A percentile compares a stretch with the other conserved stretches of the same genome.
Evolutionary conservation across 2,888 invertebrate genomes (phyloP).

Genomic region (Eupithecia exiguata): DNA sequence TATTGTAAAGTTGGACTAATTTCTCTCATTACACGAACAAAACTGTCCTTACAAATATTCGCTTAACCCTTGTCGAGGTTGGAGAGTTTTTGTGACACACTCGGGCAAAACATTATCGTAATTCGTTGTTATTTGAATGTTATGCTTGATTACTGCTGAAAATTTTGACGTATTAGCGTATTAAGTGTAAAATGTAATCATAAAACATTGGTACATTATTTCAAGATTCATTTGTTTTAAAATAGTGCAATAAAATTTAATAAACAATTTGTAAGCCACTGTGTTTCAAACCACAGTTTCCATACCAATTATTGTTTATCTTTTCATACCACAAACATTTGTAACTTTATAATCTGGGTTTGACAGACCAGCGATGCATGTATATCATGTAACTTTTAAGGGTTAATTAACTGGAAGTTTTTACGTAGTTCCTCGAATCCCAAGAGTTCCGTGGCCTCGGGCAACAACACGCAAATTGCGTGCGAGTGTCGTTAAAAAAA

Average conservation of each 20-base stretch:
- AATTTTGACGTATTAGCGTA: not conserved
- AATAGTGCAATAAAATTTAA: not conserved
- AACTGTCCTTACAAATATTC: constrained; percentile 60
- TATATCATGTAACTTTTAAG: not conserved
- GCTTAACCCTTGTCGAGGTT: constrained; percentile 52
- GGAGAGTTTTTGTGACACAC: not conserved
- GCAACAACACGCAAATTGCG: constrained; percentile 58
- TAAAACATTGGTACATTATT: not conserved
- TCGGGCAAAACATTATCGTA: not conserved
- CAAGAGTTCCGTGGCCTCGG: constrained; percentile 26
- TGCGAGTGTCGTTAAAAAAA: constrained; percentile 46
- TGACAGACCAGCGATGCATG: not conserved
- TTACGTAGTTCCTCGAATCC: constrained; percentile 58
- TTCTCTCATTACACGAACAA: constrained; percentile 56
- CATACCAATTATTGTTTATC: not conserved
- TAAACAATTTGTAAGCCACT: not conserved
- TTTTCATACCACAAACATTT: not conserved
- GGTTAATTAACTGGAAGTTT: constrained; percentile 56
- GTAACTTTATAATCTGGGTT: not conserved
- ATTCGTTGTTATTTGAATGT: not conserved
- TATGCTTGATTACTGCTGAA: not conserved
- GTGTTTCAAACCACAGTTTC: not conserved
- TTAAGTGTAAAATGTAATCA: not conserved
- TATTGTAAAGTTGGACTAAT: constrained; percentile 51
- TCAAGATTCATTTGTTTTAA: not conserved